These are phyloP conservation scores for Petrocephalus zakoni DNA, from an alignment of 2,113 vertebrate species.

Conservation along the genomic window DNA sequence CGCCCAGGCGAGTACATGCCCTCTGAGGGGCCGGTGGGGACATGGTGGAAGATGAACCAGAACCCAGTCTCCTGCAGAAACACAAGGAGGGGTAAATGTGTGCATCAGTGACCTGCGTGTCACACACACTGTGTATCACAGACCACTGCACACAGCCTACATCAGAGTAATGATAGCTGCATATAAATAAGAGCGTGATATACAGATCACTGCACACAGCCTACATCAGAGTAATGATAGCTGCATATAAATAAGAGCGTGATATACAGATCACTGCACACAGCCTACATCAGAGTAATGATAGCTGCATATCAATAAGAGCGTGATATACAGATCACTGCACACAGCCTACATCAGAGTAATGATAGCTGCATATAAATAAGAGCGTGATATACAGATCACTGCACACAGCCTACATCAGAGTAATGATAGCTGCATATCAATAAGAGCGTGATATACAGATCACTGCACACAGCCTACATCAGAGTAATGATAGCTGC, in stretches of 20 bases:
- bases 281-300: neutral
- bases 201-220: neutral
- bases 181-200: neutral
- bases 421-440: too few species aligned
- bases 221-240: neutral
- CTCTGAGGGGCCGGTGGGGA: conserved; percentile 84
- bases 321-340: neutral
- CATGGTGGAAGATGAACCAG: conserved; percentile 94
- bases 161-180: neutral
- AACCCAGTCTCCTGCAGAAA: conserved; percentile 84
- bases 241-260: neutral
- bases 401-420: too few species aligned
- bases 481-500: too few species aligned
- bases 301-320: neutral
- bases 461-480: too few species aligned
- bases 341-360: neutral
- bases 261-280: neutral
- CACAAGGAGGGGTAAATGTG: neutral
- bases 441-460: too few species aligned
- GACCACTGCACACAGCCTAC: neutral
- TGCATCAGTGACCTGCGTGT: neutral
- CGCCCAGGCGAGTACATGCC: conserved; percentile 87
- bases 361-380: neutral
- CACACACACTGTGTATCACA: neutral
- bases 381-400: neutral